phyloP scores from a whole-genome alignment of 2,888 invertebrate species.

The Coelopa pilipes region DNA sequence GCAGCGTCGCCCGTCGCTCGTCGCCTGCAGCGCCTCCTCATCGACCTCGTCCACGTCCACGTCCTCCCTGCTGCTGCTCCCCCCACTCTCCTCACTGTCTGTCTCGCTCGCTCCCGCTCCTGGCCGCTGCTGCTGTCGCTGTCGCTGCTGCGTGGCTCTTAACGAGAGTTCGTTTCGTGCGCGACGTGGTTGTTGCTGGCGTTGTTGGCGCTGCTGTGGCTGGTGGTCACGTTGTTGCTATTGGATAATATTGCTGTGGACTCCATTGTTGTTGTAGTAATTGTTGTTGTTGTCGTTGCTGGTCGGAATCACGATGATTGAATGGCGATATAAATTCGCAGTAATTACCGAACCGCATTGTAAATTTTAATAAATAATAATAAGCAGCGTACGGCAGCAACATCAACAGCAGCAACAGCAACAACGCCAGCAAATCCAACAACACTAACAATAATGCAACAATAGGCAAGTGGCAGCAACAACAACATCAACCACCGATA shows the following conservation, averaged over 20 bases:
- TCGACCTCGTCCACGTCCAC: too few relatives aligned
- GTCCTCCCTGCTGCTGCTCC: too few relatives aligned
- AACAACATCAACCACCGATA: background rate
- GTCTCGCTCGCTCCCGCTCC: background rate
- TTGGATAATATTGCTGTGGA: background rate
- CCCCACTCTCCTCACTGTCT: too few relatives aligned
- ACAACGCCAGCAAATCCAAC: background rate
- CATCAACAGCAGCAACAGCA: conserved; percentile 19
- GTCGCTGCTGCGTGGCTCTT: conserved; percentile 42
- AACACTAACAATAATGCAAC: background rate
- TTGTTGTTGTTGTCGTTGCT: conserved; percentile 25
- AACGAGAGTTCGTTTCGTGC: conserved; percentile 20
- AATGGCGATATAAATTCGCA: conserved; percentile 35
- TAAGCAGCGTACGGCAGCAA: conserved; percentile 22
- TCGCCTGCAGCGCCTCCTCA: conserved; percentile 28
- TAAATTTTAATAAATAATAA: conserved; percentile 33
- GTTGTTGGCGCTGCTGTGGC: too few relatives aligned
- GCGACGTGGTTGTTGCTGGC: background rate
- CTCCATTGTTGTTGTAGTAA: conserved; percentile 42
- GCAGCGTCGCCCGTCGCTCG: conserved; percentile 10
- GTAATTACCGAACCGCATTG: conserved; percentile 29
- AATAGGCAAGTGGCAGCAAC: background rate
- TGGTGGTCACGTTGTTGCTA: too few relatives aligned
- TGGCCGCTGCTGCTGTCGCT: background rate
- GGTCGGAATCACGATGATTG: conserved; percentile 32